phyloP scores from a whole-genome alignment of 2,888 invertebrate genomes.

The Malthinus flaveolus region DNA sequence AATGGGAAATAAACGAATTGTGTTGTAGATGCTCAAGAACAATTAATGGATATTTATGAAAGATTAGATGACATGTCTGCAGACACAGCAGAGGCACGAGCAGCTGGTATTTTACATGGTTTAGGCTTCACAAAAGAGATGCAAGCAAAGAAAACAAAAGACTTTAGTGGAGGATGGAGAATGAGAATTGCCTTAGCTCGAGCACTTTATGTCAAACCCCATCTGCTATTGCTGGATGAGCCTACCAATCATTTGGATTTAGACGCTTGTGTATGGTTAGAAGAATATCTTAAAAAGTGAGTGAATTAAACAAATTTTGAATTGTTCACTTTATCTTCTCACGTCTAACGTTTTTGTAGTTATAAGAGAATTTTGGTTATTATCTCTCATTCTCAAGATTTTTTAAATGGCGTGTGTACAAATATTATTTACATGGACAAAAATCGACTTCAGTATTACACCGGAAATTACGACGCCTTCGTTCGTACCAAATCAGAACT shows the following conservation, averaged over 20 bases:
- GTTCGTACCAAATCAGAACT: constrained; percentile 91
- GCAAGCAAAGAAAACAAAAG: constrained; percentile 85
- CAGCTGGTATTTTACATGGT: constrained; percentile 94
- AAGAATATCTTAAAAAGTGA: constrained; percentile 92
- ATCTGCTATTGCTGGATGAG: constrained; percentile 93
- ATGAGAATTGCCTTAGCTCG: constrained; percentile 98
- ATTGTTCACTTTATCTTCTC: neutral
- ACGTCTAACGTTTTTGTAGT: constrained; percentile 52
- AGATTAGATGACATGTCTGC: constrained; percentile 96
- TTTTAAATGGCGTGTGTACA: constrained; percentile 95
- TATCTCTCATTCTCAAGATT: constrained; percentile 99
- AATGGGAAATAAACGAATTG: neutral
- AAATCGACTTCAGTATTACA: constrained; percentile 91
- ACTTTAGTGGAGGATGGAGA: constrained; percentile 95
- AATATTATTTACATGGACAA: constrained; percentile 96
- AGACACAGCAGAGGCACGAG: constrained; percentile 92
- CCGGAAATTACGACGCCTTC: constrained; percentile 92
- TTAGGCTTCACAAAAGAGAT: constrained; percentile 88
- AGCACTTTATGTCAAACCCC: constrained; percentile 97
- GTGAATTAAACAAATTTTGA: constrained; percentile 38
- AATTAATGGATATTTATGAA: constrained; percentile 97
- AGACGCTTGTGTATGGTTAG: constrained; percentile 99
- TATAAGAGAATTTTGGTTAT: constrained; percentile 96
- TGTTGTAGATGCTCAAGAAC: constrained; percentile 81
- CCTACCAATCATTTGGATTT: constrained; percentile 99